Percentiles rank a stretch among this genome's conserved stretches.
Evolutionary conservation across 2,113 vertebrate species (phyloP).

Genomic region (Ciconia maguari): DNA sequence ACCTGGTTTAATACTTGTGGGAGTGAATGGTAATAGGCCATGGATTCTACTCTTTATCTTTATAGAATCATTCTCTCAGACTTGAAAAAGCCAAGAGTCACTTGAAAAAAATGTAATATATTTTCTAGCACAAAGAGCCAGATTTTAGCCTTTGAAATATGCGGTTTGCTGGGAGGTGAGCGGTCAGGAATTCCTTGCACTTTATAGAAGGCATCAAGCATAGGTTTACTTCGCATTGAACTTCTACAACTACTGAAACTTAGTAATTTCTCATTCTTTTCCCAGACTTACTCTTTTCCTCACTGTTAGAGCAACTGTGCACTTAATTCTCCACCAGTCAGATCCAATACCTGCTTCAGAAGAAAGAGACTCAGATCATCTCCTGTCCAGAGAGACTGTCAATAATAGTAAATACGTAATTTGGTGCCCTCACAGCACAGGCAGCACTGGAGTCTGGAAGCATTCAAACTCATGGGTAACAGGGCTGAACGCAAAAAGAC

Average conservation of each 20-base stretch:
- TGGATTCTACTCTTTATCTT: not conserved
- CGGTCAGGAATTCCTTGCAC: not conserved
- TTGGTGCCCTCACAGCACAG: not conserved
- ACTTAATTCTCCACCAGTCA: not conserved
- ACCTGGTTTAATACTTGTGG: conserved; percentile 1
- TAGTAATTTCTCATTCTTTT: not conserved
- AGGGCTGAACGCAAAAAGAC: not conserved
- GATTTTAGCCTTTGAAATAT: not conserved
- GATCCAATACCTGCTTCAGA: not conserved
- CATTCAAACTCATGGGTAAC: not conserved
- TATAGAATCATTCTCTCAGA: not conserved
- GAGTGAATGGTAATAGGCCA: not conserved
- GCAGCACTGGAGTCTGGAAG: not conserved
- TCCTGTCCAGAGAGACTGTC: not conserved
- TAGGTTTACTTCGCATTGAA: not conserved
- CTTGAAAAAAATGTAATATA: not conserved
- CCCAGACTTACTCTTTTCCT: not conserved
- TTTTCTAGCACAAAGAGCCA: not conserved
- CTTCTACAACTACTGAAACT: not conserved
- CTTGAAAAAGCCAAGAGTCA: conserved; percentile 8
- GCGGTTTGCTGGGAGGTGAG: not conserved
- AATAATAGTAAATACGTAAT: not conserved
- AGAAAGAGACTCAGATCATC: not conserved
- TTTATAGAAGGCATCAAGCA: not conserved
- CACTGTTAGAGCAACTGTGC: not conserved